Evolutionary conservation across 2,113 vertebrate genomes (phyloP), one percentile per base, ranked within the genome.

Genomic region (Erythrolamprus reginae): DNA sequence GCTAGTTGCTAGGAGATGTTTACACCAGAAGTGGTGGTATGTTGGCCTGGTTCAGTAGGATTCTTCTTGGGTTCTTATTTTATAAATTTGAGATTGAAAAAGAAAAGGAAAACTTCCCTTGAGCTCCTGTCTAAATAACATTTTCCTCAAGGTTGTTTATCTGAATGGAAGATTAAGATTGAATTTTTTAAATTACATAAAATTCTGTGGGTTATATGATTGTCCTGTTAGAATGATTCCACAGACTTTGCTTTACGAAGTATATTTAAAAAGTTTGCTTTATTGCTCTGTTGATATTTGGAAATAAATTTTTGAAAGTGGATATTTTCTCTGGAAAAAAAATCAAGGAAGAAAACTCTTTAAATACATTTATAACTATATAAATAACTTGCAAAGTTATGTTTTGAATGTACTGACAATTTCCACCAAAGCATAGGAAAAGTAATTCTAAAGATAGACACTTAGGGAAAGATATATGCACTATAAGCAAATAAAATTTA

Each of bases 381-480:
- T 55, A 33, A n/a, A 9, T 23, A 0, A 1, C 17, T 58, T 82
- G n/a, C 0, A 0, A 4, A 55, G 38, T 47, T 55, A 55, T 17
- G 47, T 88, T 83, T 86, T 26, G 50, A 56, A 28, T 1, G 23
- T 3, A 52, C 3, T 90, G 89, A 21, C 56, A 45, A 45, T 95
- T 94, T 95, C 87, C 93, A 55, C 92, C 42, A 89, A 82, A 92
- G 96, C 90, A 90, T 50, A 93, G 83, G 70, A 94, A 91, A 94
- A 93, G 94, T 85, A 93, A 95, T 94, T 95, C 94, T 94, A 95
- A 94, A 45, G 45, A 45, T 45, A 45, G 9, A 33, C 13, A 47
- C 94, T 94, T 89, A 88, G 93, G 92, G 91, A 95, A 92, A 91
- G 24, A 91, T 95, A 15, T 2, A 91, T 92, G 86, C 92, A 58